A percentile compares a stretch with the other conserved stretches of the same genome.
These are phyloP conservation scores for Pongo abelii DNA, from an alignment of 2,113 vertebrate genomes.

Conservation along the genomic window DNA sequence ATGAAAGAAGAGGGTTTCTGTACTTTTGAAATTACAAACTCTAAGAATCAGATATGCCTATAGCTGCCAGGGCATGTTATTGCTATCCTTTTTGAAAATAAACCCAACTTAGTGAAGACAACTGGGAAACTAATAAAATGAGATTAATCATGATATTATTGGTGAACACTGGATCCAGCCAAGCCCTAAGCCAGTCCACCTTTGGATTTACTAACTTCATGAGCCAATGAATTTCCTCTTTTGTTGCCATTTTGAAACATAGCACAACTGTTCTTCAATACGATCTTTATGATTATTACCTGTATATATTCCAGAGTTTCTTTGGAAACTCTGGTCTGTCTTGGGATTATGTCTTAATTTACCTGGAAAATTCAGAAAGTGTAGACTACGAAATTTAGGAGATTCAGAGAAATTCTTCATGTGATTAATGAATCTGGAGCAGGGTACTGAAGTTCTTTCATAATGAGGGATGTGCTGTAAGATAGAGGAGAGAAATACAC, in stretches of 20 bases:
- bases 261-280: neutral
- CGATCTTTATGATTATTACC: constrained; percentile 63
- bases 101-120: neutral
- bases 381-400: constrained; percentile 46
- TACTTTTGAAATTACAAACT: neutral
- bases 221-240: neutral
- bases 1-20: neutral
- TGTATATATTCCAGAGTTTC: neutral
- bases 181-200: neutral
- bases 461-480: neutral
- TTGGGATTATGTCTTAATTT: neutral
- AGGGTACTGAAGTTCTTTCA: constrained; percentile 49
- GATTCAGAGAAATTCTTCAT: constrained; percentile 79
- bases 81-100: neutral
- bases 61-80: neutral
- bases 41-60: neutral
- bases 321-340: neutral
- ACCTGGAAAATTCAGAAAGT: constrained; percentile 58
- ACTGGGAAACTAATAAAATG: neutral
- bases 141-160: neutral
- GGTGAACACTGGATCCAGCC: neutral
- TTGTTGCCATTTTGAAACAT: neutral
- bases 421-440: constrained; percentile 81
- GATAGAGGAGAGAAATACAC: neutral
- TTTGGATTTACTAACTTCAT: neutral